Base-by-base conservation (phyloP, 2,113 vertebrate species). In the Limnothrissa miodon region DNA sequence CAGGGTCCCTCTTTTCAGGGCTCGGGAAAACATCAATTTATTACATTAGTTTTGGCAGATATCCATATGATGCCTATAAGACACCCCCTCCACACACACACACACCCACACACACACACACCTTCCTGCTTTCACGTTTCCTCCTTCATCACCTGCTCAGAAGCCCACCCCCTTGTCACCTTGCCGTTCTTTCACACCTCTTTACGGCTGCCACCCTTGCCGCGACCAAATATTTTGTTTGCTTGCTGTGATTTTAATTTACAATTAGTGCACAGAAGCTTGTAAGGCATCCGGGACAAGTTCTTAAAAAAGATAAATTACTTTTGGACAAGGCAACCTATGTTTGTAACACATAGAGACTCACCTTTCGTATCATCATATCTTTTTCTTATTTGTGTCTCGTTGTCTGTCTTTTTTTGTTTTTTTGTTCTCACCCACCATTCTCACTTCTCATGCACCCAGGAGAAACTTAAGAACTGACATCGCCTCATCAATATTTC, bases 1-100 rank as follows among this genome's bases (percentile, higher is more conserved):
- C 92, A 84, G 90, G 91, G 90, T 90, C 84, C 85, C 91, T 88
- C 86, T 89, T 88, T 89, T 90, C 89, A 90, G 86, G 89, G 81
- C 91, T 87, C 87, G 87, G 91, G 89, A 88, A 88, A 88, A 89
- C 85, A 88, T 90, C 87, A 88, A 90, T 90, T 87, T 90, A 89
- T 88, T 89, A 87, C 87, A 90, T 89, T 89, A 88, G 88, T 85
- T 89, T 88, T 90, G 89, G 88, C 89, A 90, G 88, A 88, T 89
- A 86, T 88, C 89, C 87, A 88, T 90, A 90, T 85, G 86, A 88
- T 87, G 88, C 87, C 87, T 87, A 88, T 90, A 88, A 78, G 46
- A 81, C 86, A 84, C 84, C 84, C 86, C 88, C 85, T 82, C 84
- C 82, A 81, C 79, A 25, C 45, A 59, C 80, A 59, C 45, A 7